Evolutionary conservation across 2,113 vertebrate genomes (phyloP).

Genomic region (Neodontobutis hainanensis): DNA sequence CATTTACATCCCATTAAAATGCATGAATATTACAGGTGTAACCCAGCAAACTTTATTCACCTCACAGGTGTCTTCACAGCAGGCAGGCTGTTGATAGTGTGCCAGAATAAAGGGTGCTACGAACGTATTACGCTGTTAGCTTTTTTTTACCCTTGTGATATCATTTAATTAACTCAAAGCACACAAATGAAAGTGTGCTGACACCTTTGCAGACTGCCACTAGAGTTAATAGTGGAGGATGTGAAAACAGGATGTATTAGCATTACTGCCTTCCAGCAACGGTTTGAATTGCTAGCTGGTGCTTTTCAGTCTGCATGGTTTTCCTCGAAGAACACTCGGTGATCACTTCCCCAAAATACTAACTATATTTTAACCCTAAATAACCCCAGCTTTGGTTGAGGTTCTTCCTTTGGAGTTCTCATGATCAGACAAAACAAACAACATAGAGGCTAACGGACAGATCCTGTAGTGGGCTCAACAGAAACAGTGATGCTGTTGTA

Average conservation of each 20-base stretch:
- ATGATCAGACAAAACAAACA: constrained; percentile 8
- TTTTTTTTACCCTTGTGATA: not conserved
- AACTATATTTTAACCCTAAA: too few relatives aligned
- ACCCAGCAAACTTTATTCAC: not conserved
- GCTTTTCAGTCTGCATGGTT: too few relatives aligned
- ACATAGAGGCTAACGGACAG: constrained; percentile 15
- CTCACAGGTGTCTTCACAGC: not conserved
- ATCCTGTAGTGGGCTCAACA: constrained; percentile 34
- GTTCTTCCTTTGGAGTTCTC: not conserved
- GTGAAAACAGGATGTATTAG: not conserved
- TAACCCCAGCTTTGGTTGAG: not conserved
- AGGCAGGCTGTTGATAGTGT: not conserved
- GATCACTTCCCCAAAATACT: too few relatives aligned
- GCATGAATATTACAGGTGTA: constrained; percentile 2
- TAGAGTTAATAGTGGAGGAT: not conserved
- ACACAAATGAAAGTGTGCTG: constrained; percentile 1
- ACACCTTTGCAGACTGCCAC: not conserved
- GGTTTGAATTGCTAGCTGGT: not conserved
- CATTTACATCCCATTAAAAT: constrained; percentile 5
- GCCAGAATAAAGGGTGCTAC: not conserved
- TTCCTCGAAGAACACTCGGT: too few relatives aligned
- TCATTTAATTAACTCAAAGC: not conserved
- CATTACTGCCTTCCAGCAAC: not conserved
- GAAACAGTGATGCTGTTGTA: constrained; percentile 19
- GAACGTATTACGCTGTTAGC: not conserved